These are phyloP conservation scores for Graptemys geographica DNA, from an alignment of 2,797 vertebrate species.

Conservation along the genomic window DNA sequence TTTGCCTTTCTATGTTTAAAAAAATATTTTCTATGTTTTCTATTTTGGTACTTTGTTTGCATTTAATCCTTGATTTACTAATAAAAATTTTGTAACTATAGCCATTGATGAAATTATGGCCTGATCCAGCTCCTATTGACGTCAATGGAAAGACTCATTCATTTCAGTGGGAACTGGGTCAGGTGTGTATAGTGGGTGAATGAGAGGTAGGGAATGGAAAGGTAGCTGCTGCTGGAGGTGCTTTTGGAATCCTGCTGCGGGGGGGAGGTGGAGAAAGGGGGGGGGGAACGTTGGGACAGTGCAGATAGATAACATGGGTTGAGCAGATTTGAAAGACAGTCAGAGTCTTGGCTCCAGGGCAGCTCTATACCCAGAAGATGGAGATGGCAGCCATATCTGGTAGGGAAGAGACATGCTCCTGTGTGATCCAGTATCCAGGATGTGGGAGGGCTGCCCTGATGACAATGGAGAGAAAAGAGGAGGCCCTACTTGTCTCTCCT, in stretches of 20 bases:
- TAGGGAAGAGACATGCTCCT: neutral
- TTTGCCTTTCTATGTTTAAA: neutral
- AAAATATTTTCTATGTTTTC: neutral
- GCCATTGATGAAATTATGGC: neutral
- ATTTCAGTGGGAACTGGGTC: neutral
- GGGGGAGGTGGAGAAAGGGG: too few relatives aligned
- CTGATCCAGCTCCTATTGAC: neutral
- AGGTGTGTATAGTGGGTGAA: neutral
- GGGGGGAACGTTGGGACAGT: neutral
- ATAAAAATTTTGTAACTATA: neutral
- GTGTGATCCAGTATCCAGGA: neutral
- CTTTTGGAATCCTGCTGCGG: neutral
- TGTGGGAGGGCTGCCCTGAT: neutral
- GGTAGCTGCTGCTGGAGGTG: neutral
- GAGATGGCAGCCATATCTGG: neutral
- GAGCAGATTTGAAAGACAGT: neutral
- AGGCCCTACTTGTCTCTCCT: neutral
- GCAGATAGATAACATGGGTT: neutral
- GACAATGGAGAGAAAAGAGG: neutral
- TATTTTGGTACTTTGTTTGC: neutral
- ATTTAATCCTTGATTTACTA: conserved; percentile 5
- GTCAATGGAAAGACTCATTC: neutral
- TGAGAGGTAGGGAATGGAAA: neutral
- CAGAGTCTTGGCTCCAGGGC: neutral
- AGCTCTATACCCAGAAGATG: neutral